These are phyloP conservation scores for Tenualosa ilisha DNA, from an alignment of 2,797 vertebrate species.

Conservation along the genomic window DNA sequence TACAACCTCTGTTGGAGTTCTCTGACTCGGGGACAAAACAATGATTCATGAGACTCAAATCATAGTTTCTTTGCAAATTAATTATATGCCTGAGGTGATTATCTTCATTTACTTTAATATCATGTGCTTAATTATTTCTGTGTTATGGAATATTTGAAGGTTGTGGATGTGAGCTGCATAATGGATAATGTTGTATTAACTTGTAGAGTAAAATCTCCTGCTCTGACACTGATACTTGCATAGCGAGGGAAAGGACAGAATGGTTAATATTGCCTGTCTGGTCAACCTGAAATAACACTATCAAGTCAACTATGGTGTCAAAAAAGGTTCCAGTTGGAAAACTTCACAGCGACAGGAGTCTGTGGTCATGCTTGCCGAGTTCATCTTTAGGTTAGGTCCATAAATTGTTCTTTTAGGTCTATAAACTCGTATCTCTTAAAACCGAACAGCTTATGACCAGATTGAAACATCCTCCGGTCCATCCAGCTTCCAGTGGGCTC, in stretches of 20 bases:
- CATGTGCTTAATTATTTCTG: slow-evolving; percentile 44
- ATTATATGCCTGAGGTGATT: slow-evolving; percentile 63
- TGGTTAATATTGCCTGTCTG: neutral
- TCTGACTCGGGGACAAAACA: slow-evolving; percentile 16
- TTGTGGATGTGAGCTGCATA: slow-evolving; percentile 21
- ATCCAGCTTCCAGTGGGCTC: neutral
- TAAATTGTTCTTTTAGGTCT: neutral
- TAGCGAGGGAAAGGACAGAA: neutral
- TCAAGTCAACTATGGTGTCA: neutral
- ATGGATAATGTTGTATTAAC: no score
- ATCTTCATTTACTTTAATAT: slow-evolving; percentile 48
- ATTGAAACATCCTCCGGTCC: neutral
- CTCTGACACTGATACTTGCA: neutral
- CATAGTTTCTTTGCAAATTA: slow-evolving; percentile 38
- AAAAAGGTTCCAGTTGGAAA: neutral
- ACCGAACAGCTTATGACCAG: neutral
- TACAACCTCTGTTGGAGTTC: slow-evolving; percentile 24
- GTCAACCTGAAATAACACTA: neutral
- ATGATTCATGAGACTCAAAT: slow-evolving; percentile 20
- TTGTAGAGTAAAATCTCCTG: no score
- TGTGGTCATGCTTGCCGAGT: neutral
- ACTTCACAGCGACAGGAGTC: neutral
- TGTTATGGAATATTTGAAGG: slow-evolving; percentile 33
- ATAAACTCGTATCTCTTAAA: neutral
- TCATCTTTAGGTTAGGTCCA: neutral